Evolutionary conservation across 2,113 vertebrate genomes (phyloP).

Genomic region (Poicephalus meyeri): DNA sequence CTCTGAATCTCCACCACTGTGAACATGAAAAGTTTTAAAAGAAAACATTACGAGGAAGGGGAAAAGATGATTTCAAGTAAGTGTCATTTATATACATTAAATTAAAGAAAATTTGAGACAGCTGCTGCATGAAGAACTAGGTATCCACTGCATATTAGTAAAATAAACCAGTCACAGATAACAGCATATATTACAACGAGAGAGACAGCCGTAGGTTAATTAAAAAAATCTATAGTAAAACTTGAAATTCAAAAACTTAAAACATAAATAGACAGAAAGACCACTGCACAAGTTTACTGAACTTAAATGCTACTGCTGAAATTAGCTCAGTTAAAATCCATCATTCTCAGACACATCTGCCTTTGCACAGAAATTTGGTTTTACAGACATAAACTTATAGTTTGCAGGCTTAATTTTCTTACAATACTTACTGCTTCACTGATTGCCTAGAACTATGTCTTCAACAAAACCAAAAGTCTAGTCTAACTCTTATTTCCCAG

Average conservation of each 20-base stretch:
- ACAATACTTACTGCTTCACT: constrained; percentile 49
- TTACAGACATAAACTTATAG: not conserved
- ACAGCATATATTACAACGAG: not conserved
- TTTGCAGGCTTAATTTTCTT: not conserved
- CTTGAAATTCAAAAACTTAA: not conserved
- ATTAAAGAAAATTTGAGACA: not conserved
- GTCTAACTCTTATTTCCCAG: not conserved
- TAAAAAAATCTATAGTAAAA: not conserved
- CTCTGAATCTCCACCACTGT: not conserved
- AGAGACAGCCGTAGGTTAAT: not conserved
- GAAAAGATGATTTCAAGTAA: not conserved
- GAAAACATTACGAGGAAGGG: not conserved
- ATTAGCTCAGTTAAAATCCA: not conserved
- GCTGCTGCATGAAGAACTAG: not conserved
- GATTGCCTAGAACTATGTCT: not conserved
- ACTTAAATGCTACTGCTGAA: not conserved
- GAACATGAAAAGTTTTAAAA: not conserved
- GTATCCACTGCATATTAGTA: not conserved
- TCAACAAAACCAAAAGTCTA: not conserved
- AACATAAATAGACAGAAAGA: not conserved
- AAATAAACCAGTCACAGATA: not conserved
- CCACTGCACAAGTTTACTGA: not conserved
- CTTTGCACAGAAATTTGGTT: not conserved
- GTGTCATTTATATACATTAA: not conserved
- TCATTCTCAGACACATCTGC: not conserved